phyloP scores from a whole-genome alignment of 2,888 invertebrate species.

The Cybosia mesomella region DNA sequence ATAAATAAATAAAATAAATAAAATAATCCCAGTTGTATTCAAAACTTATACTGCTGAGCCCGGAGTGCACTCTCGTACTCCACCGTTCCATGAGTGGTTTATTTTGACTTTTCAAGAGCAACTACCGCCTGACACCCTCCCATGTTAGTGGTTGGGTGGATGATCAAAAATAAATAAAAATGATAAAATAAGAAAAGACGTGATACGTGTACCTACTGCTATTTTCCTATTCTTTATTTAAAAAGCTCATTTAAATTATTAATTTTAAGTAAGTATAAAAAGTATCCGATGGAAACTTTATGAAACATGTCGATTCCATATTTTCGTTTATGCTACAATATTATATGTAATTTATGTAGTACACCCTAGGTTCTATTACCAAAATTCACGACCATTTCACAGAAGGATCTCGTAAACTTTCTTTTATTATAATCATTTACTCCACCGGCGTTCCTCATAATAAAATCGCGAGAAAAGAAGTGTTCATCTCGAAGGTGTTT shows the following conservation, averaged over 20 bases:
- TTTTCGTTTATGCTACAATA: conserved; percentile 79
- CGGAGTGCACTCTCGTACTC: neutral
- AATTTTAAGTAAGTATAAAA: neutral
- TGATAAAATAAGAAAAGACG: neutral
- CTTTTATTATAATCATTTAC: conserved; percentile 70
- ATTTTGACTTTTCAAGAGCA: too few relatives aligned
- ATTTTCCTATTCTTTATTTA: conserved; percentile 19
- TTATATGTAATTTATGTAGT: conserved; percentile 84
- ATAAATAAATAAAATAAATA: too few relatives aligned
- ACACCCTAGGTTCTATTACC: conserved; percentile 79
- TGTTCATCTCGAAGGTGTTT: conserved; percentile 32
- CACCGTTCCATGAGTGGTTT: neutral
- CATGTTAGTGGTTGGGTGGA: neutral
- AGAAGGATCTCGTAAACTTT: conserved; percentile 65
- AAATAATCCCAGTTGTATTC: too few relatives aligned
- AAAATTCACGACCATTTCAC: conserved; percentile 63
- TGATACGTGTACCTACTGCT: conserved; percentile 10
- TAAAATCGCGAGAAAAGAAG: conserved; percentile 39
- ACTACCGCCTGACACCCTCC: too few relatives aligned
- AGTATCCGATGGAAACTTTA: conserved; percentile 1
- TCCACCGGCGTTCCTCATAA: conserved; percentile 52
- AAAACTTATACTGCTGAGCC: neutral
- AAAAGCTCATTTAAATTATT: neutral
- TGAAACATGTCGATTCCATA: conserved; percentile 64
- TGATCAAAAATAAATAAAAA: neutral